phyloP scores from a whole-genome alignment of 2,888 invertebrate species.

The Cryptus viduatorius region DNA sequence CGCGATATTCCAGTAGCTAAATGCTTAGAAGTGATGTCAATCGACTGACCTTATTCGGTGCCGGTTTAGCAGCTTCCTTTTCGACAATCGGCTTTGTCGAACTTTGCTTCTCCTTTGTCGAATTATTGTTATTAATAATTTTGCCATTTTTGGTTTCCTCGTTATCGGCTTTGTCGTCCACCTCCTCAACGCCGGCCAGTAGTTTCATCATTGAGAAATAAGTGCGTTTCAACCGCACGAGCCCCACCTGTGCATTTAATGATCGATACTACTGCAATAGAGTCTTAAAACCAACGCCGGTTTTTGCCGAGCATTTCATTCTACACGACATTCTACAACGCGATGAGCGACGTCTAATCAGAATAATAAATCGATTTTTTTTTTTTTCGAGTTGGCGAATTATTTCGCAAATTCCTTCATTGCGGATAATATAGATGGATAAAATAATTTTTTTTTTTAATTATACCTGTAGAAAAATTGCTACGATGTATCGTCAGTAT shows the following conservation, averaged over 20 bases:
- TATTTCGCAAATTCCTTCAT: too few relatives aligned
- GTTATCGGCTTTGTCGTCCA: constrained; percentile 67
- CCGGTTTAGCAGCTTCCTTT: constrained; percentile 72
- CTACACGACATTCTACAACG: not conserved
- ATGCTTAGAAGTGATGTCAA: not conserved
- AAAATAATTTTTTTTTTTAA: constrained; percentile 1
- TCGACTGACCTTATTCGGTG: constrained; percentile 76
- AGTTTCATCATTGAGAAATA: constrained; percentile 82
- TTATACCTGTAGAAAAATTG: not conserved
- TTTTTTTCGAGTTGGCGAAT: too few relatives aligned
- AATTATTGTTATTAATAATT: constrained; percentile 69
- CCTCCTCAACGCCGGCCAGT: constrained; percentile 82
- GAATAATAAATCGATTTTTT: not conserved
- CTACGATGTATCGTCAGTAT: not conserved
- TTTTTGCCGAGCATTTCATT: not conserved
- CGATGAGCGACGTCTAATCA: not conserved
- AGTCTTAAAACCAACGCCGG: not conserved
- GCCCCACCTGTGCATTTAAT: constrained; percentile 41
- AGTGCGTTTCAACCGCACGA: not conserved
- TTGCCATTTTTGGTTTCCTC: constrained; percentile 71
- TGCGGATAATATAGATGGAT: too few relatives aligned
- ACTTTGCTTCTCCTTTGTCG: constrained; percentile 71
- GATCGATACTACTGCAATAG: not conserved
- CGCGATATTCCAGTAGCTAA: not conserved
- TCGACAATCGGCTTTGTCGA: constrained; percentile 71